phyloP scores from a whole-genome alignment of 2,888 invertebrate species.

The Microplitis deprimator region DNA sequence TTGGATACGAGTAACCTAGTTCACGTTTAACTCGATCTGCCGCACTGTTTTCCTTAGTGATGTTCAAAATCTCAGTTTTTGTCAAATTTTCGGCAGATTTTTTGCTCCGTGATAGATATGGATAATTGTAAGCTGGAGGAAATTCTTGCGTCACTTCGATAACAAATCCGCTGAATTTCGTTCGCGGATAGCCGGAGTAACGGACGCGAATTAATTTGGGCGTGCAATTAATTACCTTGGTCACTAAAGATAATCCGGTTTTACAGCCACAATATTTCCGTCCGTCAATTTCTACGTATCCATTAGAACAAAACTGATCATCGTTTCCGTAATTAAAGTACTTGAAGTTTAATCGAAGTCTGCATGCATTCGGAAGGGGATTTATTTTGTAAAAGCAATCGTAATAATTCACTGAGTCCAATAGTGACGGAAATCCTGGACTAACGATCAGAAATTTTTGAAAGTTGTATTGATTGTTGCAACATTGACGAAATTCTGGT shows the following conservation, averaged over 20 bases:
- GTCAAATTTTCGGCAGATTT: conserved; percentile 43
- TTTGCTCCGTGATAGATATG: conserved; percentile 46
- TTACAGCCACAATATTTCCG: conserved; percentile 76
- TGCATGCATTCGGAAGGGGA: conserved; percentile 72
- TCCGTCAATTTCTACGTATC: conserved; percentile 75
- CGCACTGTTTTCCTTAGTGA: background rate
- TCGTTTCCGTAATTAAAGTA: conserved; percentile 74
- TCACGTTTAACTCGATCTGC: conserved; percentile 48
- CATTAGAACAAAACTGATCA: conserved; percentile 70
- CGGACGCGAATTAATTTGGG: conserved; percentile 72
- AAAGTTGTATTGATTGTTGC: conserved; percentile 51
- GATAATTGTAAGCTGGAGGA: conserved; percentile 66
- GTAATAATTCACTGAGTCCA: conserved; percentile 45
- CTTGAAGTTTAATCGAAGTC: conserved; percentile 73
- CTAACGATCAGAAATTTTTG: conserved; percentile 73
- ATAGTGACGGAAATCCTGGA: conserved; percentile 74
- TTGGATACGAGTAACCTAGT: conserved; percentile 56
- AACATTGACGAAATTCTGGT: conserved; percentile 52
- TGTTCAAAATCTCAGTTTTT: background rate
- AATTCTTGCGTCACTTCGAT: conserved; percentile 75
- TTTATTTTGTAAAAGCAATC: conserved; percentile 74
- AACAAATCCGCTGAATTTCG: conserved; percentile 72
- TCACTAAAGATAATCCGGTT: conserved; percentile 68
- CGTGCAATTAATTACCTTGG: conserved; percentile 50
- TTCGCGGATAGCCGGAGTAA: conserved; percentile 69